A percentile compares a stretch with the other conserved stretches of the same genome.
Conservation (phyloP, 2,113 vertebrate species). For the Gymnarchus niloticus region DNA sequence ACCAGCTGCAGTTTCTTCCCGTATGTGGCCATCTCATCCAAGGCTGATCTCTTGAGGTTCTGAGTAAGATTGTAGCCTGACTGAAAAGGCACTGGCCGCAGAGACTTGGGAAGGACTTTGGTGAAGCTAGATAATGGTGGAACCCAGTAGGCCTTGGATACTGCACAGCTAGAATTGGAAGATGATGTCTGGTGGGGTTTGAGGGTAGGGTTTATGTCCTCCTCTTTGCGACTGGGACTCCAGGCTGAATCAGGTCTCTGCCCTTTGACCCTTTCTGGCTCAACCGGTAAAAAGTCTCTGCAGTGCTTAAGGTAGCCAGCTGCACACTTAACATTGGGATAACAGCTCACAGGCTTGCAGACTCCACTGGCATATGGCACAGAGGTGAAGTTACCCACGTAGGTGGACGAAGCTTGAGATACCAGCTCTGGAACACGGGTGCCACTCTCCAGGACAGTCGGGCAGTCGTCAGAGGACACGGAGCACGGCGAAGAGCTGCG, state of each 20-base stretch:
- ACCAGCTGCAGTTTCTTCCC: conserved; percentile 43
- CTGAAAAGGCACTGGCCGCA: conserved; percentile 49
- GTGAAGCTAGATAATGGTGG: conserved; percentile 58
- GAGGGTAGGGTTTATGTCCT: conserved; percentile 25
- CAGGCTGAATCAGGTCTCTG: conserved; percentile 39
- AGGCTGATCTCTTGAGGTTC: conserved; percentile 32
- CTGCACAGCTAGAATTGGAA: conserved; percentile 9
- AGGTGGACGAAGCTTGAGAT: conserved; percentile 23
- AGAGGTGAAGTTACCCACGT: conserved; percentile 27
- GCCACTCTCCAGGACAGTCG: conserved; percentile 36
- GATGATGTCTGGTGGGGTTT: conserved; percentile 19
- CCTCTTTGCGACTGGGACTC: conserved; percentile 37
- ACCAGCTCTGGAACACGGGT: conserved; percentile 25
- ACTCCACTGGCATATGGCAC: conserved; percentile 28
- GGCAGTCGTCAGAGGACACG: conserved; percentile 61
- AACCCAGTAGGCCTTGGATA: conserved; percentile 39
- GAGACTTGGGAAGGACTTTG: conserved; percentile 54
- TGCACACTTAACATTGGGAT: conserved; percentile 36
- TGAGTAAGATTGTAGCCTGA: conserved; percentile 43
- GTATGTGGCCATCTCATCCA: conserved; percentile 33
- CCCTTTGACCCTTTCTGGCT: conserved; percentile 29
- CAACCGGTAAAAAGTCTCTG: conserved; percentile 36
- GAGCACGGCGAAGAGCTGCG: conserved; percentile 60
- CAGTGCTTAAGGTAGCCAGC: conserved; percentile 23
- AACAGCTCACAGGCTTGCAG: conserved; percentile 36